Evolutionary conservation across 2,888 invertebrate genomes (phyloP), one percentile per base, ranked within the genome.

Genomic region (Ecdyonurus torrentis): DNA sequence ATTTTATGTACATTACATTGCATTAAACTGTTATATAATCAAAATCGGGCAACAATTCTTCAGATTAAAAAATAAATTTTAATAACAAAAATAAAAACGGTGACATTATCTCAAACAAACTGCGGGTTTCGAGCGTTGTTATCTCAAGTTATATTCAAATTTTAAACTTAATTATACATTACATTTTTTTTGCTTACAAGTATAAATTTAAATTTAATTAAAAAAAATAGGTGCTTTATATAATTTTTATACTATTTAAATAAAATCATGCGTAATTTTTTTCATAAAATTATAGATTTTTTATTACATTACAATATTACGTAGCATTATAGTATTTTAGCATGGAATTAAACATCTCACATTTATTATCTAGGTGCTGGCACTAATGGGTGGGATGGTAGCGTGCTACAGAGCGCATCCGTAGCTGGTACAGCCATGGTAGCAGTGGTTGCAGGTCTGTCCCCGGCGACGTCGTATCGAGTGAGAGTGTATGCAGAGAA

Each of bases 401-500:
- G 7, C 5, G 55, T 55, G 55, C 55, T 55, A 65, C 66, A 65
- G 60, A 67, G 59, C 58, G 61, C 68, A 20, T 65, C 69, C 1
- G 67, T 67, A 10, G 68, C 69, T 3, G 70, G 70, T 20, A 66
- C 68, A 22, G 69, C 70, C 60, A 67, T 67, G 50, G 66, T 67
- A 22, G 68, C 70, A 2, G 63, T 67, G 25, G 67, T 71, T 1
- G 68, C 69, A 18, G 69, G 70, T 22, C 70, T 77, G 2, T 71
- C 72, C 18, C 76, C 77, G 1, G 71, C 74, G 1, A 73, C 72
- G 58, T 66, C 69, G 24, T 77, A 76, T 69, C 71, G 73, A 63
- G 69, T 77, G 23, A 68, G 76, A 19, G 72, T 77, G 3, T 66
- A 74, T 60, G 76, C 76, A 19, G 72, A 73, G 64, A 77, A 76